These are phyloP conservation scores for Laupala kohalensis DNA, from an alignment of 1,140 invertebrate genomes.

Conservation along the genomic window DNA sequence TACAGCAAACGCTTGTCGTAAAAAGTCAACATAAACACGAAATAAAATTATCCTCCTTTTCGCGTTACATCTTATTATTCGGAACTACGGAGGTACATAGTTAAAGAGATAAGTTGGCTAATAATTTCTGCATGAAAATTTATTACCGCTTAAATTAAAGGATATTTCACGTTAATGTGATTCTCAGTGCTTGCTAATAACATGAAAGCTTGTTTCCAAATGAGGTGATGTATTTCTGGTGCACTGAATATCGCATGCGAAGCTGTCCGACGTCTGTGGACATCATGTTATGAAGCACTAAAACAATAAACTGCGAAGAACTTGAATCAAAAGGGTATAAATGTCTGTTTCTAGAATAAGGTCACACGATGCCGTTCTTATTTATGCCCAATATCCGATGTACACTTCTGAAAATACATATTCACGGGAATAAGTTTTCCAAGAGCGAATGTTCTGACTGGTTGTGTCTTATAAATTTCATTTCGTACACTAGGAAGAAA, in stretches of 20 bases:
- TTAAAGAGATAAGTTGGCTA: background rate
- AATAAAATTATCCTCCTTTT: background rate
- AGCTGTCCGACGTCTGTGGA: background rate
- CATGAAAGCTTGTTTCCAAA: background rate
- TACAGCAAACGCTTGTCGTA: too few relatives aligned
- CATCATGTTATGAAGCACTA: background rate
- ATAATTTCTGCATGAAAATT: background rate
- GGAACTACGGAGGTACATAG: too few relatives aligned
- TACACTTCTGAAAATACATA: background rate
- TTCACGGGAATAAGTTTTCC: background rate
- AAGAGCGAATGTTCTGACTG: too few relatives aligned
- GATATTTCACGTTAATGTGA: too few relatives aligned
- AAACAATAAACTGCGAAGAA: background rate
- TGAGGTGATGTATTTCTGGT: background rate
- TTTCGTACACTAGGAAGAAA: background rate
- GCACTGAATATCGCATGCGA: background rate
- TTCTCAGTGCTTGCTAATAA: background rate
- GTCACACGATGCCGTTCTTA: background rate
- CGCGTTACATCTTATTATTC: background rate
- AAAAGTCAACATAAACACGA: background rate
- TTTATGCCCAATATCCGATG: background rate
- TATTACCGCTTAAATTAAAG: background rate
- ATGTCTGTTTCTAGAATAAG: background rate
- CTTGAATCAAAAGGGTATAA: background rate
- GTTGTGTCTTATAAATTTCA: background rate